These are phyloP conservation scores for Troilus luridus DNA, from an alignment of 2,888 invertebrate genomes.

Conservation along the genomic window DNA sequence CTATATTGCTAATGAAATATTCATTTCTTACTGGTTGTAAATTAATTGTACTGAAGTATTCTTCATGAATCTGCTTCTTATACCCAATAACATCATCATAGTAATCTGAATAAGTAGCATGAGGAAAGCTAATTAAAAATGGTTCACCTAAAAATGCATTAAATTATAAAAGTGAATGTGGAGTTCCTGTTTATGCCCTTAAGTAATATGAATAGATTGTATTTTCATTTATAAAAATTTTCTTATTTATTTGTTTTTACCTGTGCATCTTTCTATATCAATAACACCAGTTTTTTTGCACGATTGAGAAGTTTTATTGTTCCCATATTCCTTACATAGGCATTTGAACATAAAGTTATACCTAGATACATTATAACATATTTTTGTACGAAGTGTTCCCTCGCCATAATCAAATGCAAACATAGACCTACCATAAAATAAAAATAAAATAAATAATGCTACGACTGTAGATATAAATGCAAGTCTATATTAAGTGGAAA, in stretches of 20 bases:
- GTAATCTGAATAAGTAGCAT: not conserved
- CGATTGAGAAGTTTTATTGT: not conserved
- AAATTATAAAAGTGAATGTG: not conserved
- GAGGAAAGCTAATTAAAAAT: slow-evolving; percentile 29
- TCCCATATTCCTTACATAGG: not conserved
- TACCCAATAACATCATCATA: not conserved
- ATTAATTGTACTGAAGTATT: too few relatives aligned
- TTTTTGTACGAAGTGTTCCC: not conserved
- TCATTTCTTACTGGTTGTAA: too few relatives aligned
- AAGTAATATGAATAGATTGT: not conserved
- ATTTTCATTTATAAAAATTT: not conserved
- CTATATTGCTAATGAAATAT: too few relatives aligned
- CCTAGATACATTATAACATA: not conserved
- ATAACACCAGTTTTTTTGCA: not conserved
- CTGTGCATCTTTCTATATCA: not conserved
- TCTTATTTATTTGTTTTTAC: not conserved
- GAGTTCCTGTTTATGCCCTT: not conserved
- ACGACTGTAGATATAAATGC: too few relatives aligned
- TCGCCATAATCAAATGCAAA: not conserved
- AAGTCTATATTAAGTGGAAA: too few relatives aligned
- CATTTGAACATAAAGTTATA: not conserved
- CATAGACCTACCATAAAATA: not conserved
- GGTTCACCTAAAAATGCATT: slow-evolving; percentile 15
- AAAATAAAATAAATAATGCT: not conserved
- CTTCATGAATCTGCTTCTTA: not conserved